Evolutionary conservation across 2,888 invertebrate genomes (phyloP), one percentile per base, ranked within the genome.

Genomic region (Venustoraphidia nigricollis): DNA sequence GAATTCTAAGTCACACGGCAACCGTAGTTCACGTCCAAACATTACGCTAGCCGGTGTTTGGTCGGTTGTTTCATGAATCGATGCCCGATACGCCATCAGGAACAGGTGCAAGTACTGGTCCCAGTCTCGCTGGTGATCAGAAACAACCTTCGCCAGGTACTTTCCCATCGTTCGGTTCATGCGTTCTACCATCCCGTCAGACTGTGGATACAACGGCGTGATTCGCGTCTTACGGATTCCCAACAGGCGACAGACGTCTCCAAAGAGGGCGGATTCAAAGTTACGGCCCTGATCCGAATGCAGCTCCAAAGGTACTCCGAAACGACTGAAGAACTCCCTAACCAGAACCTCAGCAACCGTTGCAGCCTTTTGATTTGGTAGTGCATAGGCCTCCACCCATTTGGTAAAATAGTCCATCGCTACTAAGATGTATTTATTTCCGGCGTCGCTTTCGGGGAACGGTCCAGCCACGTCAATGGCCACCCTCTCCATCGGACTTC

Each of bases 261-360:
- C 48, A 44, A 57, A 56, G 4, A 60, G n/a, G 3, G 50, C 46
- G 9, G 55, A 57, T 40, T 59, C 56, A 36, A 58, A 61, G 46
- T 58, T 58, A 27, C 54, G 38, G n/a, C 57, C 60, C 53, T 61
- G 56, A 44, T 60, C 58, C 1, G 57, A 53, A 46, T 57, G 53
- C 2, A 57, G 43, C 27, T 51, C 52, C 6, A 49, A 27, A 1
- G 56, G 54, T 2, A 52, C 49, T 8, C 56, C 57, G 17, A 52
- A 55, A 10, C 53, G 49, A 37, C 56, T n/a, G n/a, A n/a, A n/a
- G n/a, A n/a, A n/a, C n/a, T n/a, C n/a, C n/a, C n/a, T n/a, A n/a
- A n/a, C n/a, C n/a, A n/a, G n/a, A n/a, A n/a, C n/a, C n/a, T n/a
- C n/a, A n/a, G n/a, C n/a, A n/a, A n/a, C n/a, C n/a, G n/a, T n/a